Conservation (phyloP, 2,888 invertebrate species). For the Spodoptera littoralis region DNA sequence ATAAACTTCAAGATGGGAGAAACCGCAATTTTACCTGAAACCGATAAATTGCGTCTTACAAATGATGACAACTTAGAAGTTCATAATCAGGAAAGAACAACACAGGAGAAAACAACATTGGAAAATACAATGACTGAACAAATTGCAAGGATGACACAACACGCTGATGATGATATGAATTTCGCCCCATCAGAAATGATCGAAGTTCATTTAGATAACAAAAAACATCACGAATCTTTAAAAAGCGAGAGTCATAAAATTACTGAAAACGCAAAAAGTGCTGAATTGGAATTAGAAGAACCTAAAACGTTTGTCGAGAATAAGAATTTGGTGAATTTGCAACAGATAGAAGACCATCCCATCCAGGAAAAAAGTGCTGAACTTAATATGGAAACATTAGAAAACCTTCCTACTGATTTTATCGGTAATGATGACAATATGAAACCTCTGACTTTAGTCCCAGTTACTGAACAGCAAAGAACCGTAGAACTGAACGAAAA, state of each 20-base stretch:
- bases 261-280: conserved; percentile 24
- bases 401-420: conserved; percentile 18
- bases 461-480: conserved; percentile 19
- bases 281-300: conserved; percentile 16
- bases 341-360: conserved; percentile 8
- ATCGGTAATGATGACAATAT: neutral
- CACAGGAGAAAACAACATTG: neutral
- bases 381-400: conserved; percentile 13
- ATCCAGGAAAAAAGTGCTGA: conserved; percentile 26
- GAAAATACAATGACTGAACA: conserved; percentile 10
- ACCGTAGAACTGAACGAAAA: conserved; percentile 12
- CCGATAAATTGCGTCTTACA: conserved; percentile 38
- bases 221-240: conserved; percentile 36
- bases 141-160: conserved; percentile 19
- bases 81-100: conserved; percentile 18
- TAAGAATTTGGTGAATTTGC: conserved; percentile 13
- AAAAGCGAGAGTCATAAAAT: conserved; percentile 45
- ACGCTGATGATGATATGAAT: conserved; percentile 54
- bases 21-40: conserved; percentile 14
- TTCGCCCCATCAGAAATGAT: conserved; percentile 58
- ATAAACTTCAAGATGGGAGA: conserved; percentile 32
- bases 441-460: conserved; percentile 16
- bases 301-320: conserved; percentile 3
- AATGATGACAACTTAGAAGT: conserved; percentile 30
- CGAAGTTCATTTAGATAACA: conserved; percentile 51